Percentiles rank a stretch among this genome's conserved stretches.
Conservation (phyloP, 1,140 invertebrate genomes). For the Phthorimaea operculella region DNA sequence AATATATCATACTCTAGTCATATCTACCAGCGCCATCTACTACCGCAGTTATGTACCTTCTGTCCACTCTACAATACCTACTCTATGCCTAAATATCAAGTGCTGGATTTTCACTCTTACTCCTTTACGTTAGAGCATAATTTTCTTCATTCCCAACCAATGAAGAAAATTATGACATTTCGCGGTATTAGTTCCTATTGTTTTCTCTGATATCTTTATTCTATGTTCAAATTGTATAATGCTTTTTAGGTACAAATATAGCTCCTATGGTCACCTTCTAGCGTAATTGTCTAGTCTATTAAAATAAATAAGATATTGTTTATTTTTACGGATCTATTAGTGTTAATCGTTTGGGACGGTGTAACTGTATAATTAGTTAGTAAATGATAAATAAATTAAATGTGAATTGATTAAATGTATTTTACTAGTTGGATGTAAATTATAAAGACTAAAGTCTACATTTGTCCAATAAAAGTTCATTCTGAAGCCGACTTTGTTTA, state of each 20-base stretch:
- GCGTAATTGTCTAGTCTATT: neutral
- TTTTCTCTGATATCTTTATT: neutral
- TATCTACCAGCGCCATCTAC: neutral
- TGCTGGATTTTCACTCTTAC: no score
- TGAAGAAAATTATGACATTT: neutral
- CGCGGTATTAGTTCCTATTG: neutral
- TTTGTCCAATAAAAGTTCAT: constrained; percentile 6
- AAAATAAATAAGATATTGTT: neutral
- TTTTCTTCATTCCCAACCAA: constrained; percentile 1
- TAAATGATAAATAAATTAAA: neutral
- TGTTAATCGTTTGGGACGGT: constrained; percentile 5
- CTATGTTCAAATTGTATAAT: neutral
- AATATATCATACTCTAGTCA: neutral
- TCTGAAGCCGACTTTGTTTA: neutral
- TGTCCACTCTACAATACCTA: neutral
- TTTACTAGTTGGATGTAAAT: constrained; percentile 4
- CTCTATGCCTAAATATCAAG: neutral
- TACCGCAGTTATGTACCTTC: neutral
- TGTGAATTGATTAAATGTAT: constrained; percentile 3
- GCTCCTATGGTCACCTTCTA: constrained; percentile 4
- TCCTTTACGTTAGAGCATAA: neutral
- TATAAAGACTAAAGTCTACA: neutral
- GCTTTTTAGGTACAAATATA: neutral
- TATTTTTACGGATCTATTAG: constrained; percentile 2
- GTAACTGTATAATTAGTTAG: constrained; percentile 4